Conservation (phyloP, 2,888 invertebrate species). For the Dermolepida albohirtum region DNA sequence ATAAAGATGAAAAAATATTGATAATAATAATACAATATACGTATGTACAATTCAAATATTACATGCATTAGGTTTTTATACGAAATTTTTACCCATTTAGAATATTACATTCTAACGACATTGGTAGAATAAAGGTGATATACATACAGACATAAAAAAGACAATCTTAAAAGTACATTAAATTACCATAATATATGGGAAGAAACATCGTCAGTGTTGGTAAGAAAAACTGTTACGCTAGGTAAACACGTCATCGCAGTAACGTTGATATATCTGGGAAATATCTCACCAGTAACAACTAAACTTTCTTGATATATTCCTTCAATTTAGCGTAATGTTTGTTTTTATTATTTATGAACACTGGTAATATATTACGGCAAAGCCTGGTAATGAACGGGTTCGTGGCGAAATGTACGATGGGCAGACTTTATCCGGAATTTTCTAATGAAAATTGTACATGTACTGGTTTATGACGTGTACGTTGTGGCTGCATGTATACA, state of each 20-base stretch:
- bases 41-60: too few relatives aligned
- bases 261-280: slow-evolving; percentile 32
- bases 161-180: slow-evolving; percentile 37
- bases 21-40: too few relatives aligned
- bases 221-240: slow-evolving; percentile 32
- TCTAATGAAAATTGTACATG: slow-evolving; percentile 24
- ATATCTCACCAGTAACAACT: slow-evolving; percentile 40
- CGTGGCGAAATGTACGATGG: not conserved
- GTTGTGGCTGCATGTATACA: too few relatives aligned
- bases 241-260: slow-evolving; percentile 36
- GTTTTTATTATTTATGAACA: slow-evolving; percentile 44
- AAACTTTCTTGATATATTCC: slow-evolving; percentile 42
- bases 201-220: not conserved
- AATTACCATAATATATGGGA: slow-evolving; percentile 34
- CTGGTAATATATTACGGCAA: slow-evolving; percentile 37
- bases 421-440: slow-evolving; percentile 9
- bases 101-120: not conserved
- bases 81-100: too few relatives aligned
- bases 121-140: not conserved
- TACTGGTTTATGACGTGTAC: not conserved
- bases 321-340: slow-evolving; percentile 43
- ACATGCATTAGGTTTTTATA: too few relatives aligned
- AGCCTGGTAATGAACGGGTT: slow-evolving; percentile 39
- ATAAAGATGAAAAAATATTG: too few relatives aligned
- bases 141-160: slow-evolving; percentile 7